These are phyloP conservation scores for Tineola bisselliella DNA, from an alignment of 2,888 invertebrate species.

Conservation along the genomic window DNA sequence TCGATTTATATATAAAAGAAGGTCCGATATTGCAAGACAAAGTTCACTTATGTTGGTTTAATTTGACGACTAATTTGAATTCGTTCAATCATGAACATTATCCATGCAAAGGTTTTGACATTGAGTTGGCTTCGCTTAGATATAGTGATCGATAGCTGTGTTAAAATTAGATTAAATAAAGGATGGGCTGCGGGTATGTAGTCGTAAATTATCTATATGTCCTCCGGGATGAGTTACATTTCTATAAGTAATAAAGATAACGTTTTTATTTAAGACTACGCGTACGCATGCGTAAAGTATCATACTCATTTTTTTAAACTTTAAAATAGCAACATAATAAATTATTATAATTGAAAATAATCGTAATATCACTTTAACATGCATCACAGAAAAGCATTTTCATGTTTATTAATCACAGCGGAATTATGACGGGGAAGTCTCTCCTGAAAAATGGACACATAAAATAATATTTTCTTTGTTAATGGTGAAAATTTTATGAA, in stretches of 20 bases:
- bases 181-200: not conserved
- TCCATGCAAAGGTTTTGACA: not conserved
- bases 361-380: slow-evolving; percentile 3
- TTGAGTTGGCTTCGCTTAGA: not conserved
- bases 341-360: not conserved
- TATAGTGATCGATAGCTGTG: not conserved
- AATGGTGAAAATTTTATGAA: not conserved
- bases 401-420: slow-evolving; percentile 4
- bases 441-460: not conserved
- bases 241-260: not conserved
- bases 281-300: too few relatives aligned
- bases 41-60: not conserved
- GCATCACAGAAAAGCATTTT: slow-evolving; percentile 7
- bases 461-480: not conserved
- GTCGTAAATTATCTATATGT: not conserved
- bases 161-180: not conserved
- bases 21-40: not conserved
- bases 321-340: not conserved
- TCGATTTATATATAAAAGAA: not conserved
- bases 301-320: too few relatives aligned
- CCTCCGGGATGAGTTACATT: not conserved
- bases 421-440: not conserved
- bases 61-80: not conserved
- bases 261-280: not conserved
- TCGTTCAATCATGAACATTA: not conserved